Base-by-base conservation (phyloP, 2,888 invertebrate genomes). In the Cynaeus angustus region DNA sequence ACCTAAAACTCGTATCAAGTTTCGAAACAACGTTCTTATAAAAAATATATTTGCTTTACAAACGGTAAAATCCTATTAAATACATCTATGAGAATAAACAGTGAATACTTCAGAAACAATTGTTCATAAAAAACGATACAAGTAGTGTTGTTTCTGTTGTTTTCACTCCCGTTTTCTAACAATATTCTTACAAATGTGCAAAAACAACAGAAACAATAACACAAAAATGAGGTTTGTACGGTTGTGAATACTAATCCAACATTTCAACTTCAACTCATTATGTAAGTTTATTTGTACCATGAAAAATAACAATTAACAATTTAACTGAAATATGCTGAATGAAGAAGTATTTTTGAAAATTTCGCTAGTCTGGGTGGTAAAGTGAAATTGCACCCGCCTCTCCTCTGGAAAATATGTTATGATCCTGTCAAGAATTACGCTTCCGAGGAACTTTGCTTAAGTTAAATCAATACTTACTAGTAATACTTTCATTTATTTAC, bases 41-140 rank as follows among this genome's bases (percentile, higher is more conserved):
- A 75, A 61, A 75, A 75, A 75, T 75, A 75, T 75, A 75, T 75
- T 75, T 71, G 72, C 69, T 75, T 72, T 75, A 73, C 67, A 71
- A 66, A 55, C 56, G 55, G 37, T 66, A 70, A n/a, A n/a, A n/a
- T n/a, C n/a, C n/a, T n/a, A 70, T 68, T 73, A 70, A 65, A 72
- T 68, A 72, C 45, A 55, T 61, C 69, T 65, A 59, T 55, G 65
- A 65, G 66, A 30, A 55, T 14, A 21, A 21, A 43, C 16, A 12
- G 38, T n/a, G 21, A 65, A 28, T 14, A 45, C 43, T 53, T 52
- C 45, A 53, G 65, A 52, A 65, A 28, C 52, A 52, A 26, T 38
- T 58, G 6, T 43, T 16, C 46, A 7, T 10, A 2, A 33, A 61
- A 21, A 21, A 4, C 4, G 21, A 21, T 21, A 21, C 21, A 50